phyloP scores from a whole-genome alignment of 2,888 invertebrate species.

The Epicampocera succincta region DNA sequence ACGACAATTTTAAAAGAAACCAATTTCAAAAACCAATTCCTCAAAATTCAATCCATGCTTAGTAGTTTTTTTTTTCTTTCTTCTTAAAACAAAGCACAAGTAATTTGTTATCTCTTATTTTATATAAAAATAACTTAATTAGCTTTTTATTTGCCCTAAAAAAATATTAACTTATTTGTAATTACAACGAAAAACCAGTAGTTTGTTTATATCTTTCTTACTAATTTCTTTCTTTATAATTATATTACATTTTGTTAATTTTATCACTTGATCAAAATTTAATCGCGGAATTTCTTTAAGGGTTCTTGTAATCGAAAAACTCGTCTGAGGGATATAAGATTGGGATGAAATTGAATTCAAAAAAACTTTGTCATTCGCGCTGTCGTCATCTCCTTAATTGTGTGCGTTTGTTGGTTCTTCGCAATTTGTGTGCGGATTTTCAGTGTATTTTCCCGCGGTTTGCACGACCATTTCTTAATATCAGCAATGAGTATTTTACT shows the following conservation, averaged over 20 bases:
- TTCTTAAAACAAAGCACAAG: constrained; percentile 32
- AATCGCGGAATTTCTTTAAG: too few species aligned
- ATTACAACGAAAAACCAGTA: neutral
- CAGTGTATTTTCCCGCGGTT: too few species aligned
- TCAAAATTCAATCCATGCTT: constrained; percentile 75
- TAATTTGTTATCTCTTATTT: neutral
- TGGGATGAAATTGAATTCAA: too few species aligned
- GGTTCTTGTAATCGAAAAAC: too few species aligned
- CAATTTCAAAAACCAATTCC: constrained; percentile 56
- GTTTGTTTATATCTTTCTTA: neutral
- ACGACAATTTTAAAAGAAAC: constrained; percentile 20
- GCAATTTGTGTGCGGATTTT: too few species aligned
- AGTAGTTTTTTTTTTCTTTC: constrained; percentile 71
- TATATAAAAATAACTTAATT: neutral
- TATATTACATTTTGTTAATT: neutral
- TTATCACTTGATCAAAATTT: neutral
- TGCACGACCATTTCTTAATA: too few species aligned
- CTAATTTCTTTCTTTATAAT: neutral
- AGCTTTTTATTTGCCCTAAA: neutral
- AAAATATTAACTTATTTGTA: constrained; percentile 10
- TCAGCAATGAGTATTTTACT: too few species aligned
- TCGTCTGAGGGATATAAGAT: too few species aligned
- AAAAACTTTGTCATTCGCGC: too few species aligned
- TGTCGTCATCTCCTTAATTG: too few species aligned
- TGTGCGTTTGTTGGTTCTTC: too few species aligned